Evolutionary conservation across 2,888 invertebrate genomes (phyloP).

Genomic region (Tipula lateralis): DNA sequence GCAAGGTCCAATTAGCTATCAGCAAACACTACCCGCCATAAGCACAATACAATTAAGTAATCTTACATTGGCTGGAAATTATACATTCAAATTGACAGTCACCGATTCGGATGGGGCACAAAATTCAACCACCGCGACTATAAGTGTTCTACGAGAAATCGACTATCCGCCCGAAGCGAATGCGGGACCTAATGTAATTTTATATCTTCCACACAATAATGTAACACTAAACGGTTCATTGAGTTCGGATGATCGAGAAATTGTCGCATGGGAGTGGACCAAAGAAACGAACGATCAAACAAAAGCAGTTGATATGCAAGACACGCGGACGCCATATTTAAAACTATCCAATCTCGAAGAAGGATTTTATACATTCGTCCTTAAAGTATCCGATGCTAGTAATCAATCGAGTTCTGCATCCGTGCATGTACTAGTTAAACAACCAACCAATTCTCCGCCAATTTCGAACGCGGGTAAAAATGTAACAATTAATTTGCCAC

Average conservation of each 20-base stretch:
- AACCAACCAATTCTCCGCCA: slow-evolving; percentile 79
- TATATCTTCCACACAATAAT: slow-evolving; percentile 83
- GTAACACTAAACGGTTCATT: slow-evolving; percentile 83
- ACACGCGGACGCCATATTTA: slow-evolving; percentile 83
- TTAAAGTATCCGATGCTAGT: slow-evolving; percentile 88
- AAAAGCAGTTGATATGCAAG: slow-evolving; percentile 93
- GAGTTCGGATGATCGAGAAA: slow-evolving; percentile 90
- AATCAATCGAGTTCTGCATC: slow-evolving; percentile 82
- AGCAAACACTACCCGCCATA: slow-evolving; percentile 70
- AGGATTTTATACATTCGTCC: slow-evolving; percentile 88
- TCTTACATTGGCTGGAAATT: slow-evolving; percentile 80
- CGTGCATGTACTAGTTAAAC: slow-evolving; percentile 90
- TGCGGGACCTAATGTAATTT: slow-evolving; percentile 83
- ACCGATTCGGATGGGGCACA: slow-evolving; percentile 85
- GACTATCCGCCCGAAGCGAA: slow-evolving; percentile 96
- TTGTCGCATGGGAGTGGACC: slow-evolving; percentile 93
- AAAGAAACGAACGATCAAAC: slow-evolving; percentile 81
- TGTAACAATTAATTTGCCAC: slow-evolving; percentile 73
- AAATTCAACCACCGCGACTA: slow-evolving; percentile 80
- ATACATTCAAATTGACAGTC: slow-evolving; percentile 84
- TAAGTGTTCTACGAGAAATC: slow-evolving; percentile 82
- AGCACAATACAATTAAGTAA: slow-evolving; percentile 80
- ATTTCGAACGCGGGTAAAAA: slow-evolving; percentile 63
- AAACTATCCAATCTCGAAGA: slow-evolving; percentile 85
- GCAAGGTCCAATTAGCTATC: slow-evolving; percentile 80